Evolutionary conservation across 2,888 invertebrate genomes (phyloP).

Genomic region (Aphidoletes aphidimyza): DNA sequence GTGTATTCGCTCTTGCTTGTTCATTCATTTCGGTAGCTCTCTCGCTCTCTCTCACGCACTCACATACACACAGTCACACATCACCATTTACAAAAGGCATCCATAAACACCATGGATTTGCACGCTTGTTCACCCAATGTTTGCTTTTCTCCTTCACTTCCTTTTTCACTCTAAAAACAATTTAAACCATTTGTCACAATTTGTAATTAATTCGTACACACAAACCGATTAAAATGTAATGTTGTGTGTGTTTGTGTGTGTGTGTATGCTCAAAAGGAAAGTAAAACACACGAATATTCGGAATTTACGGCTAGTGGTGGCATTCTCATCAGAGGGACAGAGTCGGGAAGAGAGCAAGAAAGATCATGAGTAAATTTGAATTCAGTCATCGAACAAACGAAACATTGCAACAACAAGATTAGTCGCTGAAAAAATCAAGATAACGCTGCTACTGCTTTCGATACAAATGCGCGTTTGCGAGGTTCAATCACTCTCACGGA

Average conservation of each 20-base stretch:
- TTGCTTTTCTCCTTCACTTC: conserved; percentile 25
- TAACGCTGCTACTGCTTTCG: not conserved
- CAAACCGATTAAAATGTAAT: conserved; percentile 11
- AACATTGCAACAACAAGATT: no score
- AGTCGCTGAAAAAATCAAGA: no score
- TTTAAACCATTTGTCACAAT: conserved; percentile 41
- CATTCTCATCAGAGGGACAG: not conserved
- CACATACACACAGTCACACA: no score
- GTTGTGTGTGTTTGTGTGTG: no score
- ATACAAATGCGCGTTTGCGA: not conserved
- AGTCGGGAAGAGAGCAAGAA: no score
- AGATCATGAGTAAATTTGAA: not conserved
- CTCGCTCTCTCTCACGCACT: no score
- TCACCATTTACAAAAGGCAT: no score
- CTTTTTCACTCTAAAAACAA: conserved; percentile 29
- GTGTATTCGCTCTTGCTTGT: no score
- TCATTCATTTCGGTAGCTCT: no score
- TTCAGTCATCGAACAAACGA: no score
- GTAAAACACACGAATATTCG: conserved; percentile 2
- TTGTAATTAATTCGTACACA: conserved; percentile 50
- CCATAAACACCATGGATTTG: not conserved
- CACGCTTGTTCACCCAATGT: conserved; percentile 10
- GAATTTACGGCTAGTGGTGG: not conserved
- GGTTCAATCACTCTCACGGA: no score
- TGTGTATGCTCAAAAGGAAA: not conserved